Base-by-base conservation (phyloP, 2,888 invertebrate species). In the Pachycephus smyrnensis region DNA sequence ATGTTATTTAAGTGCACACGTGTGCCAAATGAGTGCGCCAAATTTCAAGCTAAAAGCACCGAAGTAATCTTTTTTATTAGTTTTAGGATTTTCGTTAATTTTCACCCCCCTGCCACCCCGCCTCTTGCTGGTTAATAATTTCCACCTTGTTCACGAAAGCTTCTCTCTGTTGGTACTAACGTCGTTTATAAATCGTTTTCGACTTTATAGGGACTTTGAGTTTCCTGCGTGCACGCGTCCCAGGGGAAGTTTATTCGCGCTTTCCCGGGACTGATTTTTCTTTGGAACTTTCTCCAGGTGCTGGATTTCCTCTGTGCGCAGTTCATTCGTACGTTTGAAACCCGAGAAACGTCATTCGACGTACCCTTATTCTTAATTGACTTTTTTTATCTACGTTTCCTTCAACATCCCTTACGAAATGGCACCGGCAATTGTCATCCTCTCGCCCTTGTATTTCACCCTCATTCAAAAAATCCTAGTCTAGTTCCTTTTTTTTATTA, bases 1-100 rank as follows among this genome's bases (percentile, higher is more conserved):
- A 6, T 71, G 71, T 71, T 71, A 71, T 33, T 71, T 71, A 71
- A 71, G 31, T 33, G 23, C 71, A 71, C 71, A 71, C 31, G 71
- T 71, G 71, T 33, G 71, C 33, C 71, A 23, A 71, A 71, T 15
- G 31, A 71, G 71, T 31, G 2, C 31, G 23, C 9, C 2, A 23
- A 23, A 55, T 15, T 40, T 55, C 9, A 55, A 55, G 23, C 55
- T 23, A 23, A 23, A 55, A 55, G 55, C 55, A 23, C 55, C 55
- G 9, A 23, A 23, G 55, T 9, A 9, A 55, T 55, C 55, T 2
- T 23, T 23, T 23, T 23, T 23, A 2, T 55, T 55, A 23, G 55
- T 55, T 55, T 55, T 55, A 2, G 55, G 23, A 55, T 55, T 55
- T 55, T 55, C 0, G 0, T 3, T 30, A 30, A 71, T 71, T 71